Evolutionary conservation across 1,140 invertebrate genomes (phyloP), one percentile per base, ranked within the genome.

Genomic region (Drosophila nigromelanica): DNA sequence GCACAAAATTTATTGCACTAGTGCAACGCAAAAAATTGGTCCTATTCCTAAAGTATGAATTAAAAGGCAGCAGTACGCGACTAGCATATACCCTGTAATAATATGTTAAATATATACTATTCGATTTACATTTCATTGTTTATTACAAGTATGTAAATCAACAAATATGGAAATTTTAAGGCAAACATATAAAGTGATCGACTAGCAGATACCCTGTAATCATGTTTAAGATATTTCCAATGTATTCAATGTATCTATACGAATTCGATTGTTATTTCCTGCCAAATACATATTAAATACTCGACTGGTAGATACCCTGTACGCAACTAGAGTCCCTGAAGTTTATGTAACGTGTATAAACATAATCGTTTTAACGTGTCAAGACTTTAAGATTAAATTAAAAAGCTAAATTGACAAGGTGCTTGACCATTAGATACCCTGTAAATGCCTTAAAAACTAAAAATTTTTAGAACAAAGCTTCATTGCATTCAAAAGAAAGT

Each of bases 1-100:
- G 76, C 76, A 77, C 63, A 89, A 80, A 89, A 89, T 89, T 89
- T 89, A 89, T 89, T 89, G 80, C 76, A 82, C 80, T 58, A 78
- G 64, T 39, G 66, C 55, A 79, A 62, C 79, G 66, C 58, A 67
- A 60, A 86, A 89, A 87, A 89, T 76, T 80, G 67, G 62, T 68
- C 66, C 60, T 56, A 55, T 45, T n/a, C n/a, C 30, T 35, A 54
- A 48, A 56, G 12, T 33, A 5, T 21, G 14, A 40, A 42, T 62
- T 27, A 61, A 15, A 18, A 14, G 37, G 14, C 12, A 24, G 8
- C 21, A 14, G 11, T 42, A 35, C 5, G 4, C 59, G 50, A 61
- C 54, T 43, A 15, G 24, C 5, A 15, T 14, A 45, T 45, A 58
- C 14, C 55, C 40, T 58, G 40, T 45, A 56, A 48, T 7, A 48